A percentile compares a stretch with the other conserved stretches of the same genome.
Evolutionary conservation across 2,113 vertebrate species (phyloP).

Genomic region (Clupea harengus): DNA sequence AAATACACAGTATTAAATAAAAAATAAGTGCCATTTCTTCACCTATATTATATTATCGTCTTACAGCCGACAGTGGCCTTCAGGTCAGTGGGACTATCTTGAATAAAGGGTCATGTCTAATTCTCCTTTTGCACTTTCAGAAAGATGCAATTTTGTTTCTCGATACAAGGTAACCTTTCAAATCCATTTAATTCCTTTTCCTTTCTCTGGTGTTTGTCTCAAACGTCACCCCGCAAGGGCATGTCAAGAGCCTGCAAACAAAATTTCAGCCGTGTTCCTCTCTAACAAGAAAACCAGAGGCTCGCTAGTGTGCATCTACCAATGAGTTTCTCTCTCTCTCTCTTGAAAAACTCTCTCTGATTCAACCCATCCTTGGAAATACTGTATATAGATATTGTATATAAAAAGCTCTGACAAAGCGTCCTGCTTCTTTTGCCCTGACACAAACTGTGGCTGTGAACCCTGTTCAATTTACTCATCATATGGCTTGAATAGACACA

Average conservation of each 20-base stretch:
- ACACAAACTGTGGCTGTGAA: slow-evolving; percentile 19
- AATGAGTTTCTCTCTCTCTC: slow-evolving; percentile 12
- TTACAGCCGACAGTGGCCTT: not conserved
- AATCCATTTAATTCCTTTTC: not conserved
- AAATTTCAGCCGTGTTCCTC: slow-evolving; percentile 30
- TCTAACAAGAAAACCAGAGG: slow-evolving; percentile 29
- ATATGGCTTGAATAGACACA: slow-evolving; percentile 4
- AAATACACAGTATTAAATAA: not conserved
- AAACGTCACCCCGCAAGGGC: slow-evolving; percentile 6
- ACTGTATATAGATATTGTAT: not conserved
- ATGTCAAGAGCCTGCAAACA: slow-evolving; percentile 29
- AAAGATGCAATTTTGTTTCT: slow-evolving; percentile 9
- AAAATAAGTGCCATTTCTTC: slow-evolving; percentile 9
- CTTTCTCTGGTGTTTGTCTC: not conserved
- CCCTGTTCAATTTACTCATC: slow-evolving; percentile 2
- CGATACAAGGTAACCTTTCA: slow-evolving; percentile 12
- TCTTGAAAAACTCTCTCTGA: slow-evolving; percentile 17
- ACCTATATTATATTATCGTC: not conserved
- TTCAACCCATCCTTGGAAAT: slow-evolving; percentile 33
- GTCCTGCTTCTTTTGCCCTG: slow-evolving; percentile 22
- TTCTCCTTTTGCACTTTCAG: slow-evolving; percentile 7
- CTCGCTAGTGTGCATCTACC: slow-evolving; percentile 27
- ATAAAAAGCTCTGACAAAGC: slow-evolving; percentile 22
- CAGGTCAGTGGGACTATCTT: not conserved
- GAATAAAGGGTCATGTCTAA: slow-evolving; percentile 6